Percentiles rank a stretch among this genome's conserved stretches.
Evolutionary conservation across 2,113 vertebrate species (phyloP).

Genomic region (Myocastor coypus): DNA sequence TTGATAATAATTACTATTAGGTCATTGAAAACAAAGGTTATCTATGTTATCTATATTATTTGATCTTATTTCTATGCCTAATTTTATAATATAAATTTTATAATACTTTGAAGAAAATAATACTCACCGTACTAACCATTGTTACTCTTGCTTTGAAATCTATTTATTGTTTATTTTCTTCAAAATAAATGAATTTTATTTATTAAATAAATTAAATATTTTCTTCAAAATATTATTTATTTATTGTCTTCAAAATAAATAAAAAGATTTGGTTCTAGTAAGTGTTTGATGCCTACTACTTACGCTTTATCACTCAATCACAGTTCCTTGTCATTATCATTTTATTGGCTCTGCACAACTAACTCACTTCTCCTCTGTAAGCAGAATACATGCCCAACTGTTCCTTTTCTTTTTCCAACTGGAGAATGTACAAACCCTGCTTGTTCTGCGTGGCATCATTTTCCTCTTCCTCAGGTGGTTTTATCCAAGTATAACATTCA

Average conservation of each 20-base stretch:
- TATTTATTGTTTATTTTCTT: too few relatives aligned
- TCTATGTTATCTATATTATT: too few relatives aligned
- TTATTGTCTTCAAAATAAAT: not conserved
- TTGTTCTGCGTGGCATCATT: not conserved
- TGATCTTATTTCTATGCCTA: too few relatives aligned
- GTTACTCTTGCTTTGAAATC: too few relatives aligned
- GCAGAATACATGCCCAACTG: not conserved
- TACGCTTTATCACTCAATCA: not conserved
- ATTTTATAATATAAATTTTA: too few relatives aligned
- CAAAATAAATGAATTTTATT: not conserved
- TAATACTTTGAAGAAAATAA: too few relatives aligned
- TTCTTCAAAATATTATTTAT: too few relatives aligned
- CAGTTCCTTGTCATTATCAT: not conserved
- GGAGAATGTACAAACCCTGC: not conserved
- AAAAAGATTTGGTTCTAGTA: not conserved
- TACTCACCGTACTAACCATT: too few relatives aligned
- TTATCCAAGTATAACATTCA: not conserved
- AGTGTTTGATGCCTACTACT: not conserved
- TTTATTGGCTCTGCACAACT: not conserved
- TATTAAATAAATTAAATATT: too few relatives aligned
- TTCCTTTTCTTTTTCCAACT: not conserved
- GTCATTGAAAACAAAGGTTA: not conserved
- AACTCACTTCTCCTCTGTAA: not conserved
- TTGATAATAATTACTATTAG: too few relatives aligned
- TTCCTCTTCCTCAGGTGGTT: not conserved